Conservation (phyloP, 2,113 vertebrate species). For the Heterochromis multidens region DNA sequence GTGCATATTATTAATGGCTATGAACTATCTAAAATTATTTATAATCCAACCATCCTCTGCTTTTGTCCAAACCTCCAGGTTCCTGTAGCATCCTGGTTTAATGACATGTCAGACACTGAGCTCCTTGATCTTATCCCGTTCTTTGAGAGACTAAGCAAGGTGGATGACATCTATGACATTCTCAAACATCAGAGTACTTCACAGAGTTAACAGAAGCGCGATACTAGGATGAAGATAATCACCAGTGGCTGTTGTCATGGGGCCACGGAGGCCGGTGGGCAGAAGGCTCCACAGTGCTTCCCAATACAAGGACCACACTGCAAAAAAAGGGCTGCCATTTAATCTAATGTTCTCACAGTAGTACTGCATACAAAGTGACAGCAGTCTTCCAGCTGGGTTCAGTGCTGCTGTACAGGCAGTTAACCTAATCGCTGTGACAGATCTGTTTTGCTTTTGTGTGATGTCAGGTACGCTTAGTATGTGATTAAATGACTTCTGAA, state of each 20-base stretch:
- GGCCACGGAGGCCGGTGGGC: constrained; percentile 72
- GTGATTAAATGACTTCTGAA: constrained; percentile 23
- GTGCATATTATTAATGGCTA: not conserved
- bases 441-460: not conserved
- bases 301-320: constrained; percentile 69
- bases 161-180: constrained; percentile 88
- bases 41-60: not conserved
- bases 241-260: constrained; percentile 42
- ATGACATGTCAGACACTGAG: constrained; percentile 94
- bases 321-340: not conserved
- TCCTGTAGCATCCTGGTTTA: constrained; percentile 95
- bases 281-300: constrained; percentile 52
- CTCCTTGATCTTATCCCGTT: constrained; percentile 94
- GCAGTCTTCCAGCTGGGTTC: not conserved
- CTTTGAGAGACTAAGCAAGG: constrained; percentile 93
- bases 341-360: not conserved
- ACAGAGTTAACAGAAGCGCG: constrained; percentile 77
- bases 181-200: constrained; percentile 88
- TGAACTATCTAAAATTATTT: not conserved
- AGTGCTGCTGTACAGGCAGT: not conserved
- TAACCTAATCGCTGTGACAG: not conserved
- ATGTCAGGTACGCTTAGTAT: not conserved
- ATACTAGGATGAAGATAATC: not conserved
- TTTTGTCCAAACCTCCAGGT: constrained; percentile 75
- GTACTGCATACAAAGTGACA: not conserved